These are phyloP conservation scores for Scopus umbretta DNA, from an alignment of 2,113 vertebrate genomes.

Conservation along the genomic window DNA sequence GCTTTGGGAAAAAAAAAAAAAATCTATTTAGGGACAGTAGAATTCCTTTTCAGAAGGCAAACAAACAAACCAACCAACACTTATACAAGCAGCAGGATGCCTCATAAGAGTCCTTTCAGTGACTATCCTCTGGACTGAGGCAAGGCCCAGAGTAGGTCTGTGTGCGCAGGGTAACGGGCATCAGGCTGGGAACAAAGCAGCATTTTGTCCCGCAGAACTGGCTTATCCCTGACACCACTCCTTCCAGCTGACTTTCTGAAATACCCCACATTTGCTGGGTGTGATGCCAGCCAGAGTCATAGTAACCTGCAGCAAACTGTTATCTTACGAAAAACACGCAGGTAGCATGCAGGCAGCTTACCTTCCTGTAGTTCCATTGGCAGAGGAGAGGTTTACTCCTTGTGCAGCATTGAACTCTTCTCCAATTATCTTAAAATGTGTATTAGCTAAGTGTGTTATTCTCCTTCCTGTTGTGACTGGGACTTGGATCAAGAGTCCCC, in stretches of 20 bases:
- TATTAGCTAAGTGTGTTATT: background rate
- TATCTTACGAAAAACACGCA: background rate
- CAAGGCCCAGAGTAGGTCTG: background rate
- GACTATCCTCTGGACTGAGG: background rate
- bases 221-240: background rate
- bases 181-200: background rate
- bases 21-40: background rate
- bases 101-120: background rate
- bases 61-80: background rate
- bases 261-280: background rate
- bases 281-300: background rate
- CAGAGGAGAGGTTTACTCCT: background rate
- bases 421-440: background rate
- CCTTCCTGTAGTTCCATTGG: background rate
- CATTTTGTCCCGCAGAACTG: background rate
- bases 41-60: background rate
- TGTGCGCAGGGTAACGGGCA: rapidly evolving
- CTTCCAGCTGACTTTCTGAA: background rate
- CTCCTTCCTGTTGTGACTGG: background rate
- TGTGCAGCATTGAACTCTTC: rapidly evolving
- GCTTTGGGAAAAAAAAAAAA: background rate
- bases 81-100: background rate
- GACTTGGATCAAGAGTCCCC: background rate
- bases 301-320: background rate
- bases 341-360: background rate